Percentiles rank a stretch among this genome's conserved stretches.
Evolutionary conservation across 2,113 vertebrate species (phyloP).

Genomic region (Atlantisia rogersi): DNA sequence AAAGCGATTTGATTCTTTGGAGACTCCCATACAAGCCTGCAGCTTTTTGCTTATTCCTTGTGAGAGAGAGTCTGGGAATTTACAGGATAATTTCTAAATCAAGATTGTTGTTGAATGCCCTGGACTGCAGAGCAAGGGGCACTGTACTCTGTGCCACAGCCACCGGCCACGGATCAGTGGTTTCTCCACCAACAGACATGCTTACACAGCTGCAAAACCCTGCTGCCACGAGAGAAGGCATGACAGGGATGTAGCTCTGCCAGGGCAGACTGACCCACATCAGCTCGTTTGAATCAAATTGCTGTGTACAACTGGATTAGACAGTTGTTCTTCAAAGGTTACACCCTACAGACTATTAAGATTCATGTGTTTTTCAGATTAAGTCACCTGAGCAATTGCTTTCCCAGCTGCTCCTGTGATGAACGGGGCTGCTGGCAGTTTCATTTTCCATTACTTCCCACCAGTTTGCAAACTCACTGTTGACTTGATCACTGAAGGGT

Average conservation of each 20-base stretch:
- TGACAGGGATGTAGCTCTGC: neutral
- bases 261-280: neutral
- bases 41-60: neutral
- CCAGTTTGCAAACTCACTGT: neutral
- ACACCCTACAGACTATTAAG: neutral
- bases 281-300: neutral
- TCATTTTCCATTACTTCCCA: neutral
- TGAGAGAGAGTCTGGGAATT: neutral
- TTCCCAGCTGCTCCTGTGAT: neutral
- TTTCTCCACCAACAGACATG: rapidly evolving
- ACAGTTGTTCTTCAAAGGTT: neutral
- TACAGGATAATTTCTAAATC: neutral
- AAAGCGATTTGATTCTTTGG: neutral
- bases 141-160: neutral
- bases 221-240: rapidly evolving
- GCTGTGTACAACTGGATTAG: neutral
- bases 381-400: neutral
- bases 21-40: rapidly evolving
- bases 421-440: neutral
- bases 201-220: neutral
- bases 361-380: neutral
- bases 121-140: neutral
- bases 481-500: neutral
- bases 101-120: rapidly evolving
- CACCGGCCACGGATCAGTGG: rapidly evolving